phyloP scores from a whole-genome alignment of 2,888 invertebrate species.

The Julus scanicus region DNA sequence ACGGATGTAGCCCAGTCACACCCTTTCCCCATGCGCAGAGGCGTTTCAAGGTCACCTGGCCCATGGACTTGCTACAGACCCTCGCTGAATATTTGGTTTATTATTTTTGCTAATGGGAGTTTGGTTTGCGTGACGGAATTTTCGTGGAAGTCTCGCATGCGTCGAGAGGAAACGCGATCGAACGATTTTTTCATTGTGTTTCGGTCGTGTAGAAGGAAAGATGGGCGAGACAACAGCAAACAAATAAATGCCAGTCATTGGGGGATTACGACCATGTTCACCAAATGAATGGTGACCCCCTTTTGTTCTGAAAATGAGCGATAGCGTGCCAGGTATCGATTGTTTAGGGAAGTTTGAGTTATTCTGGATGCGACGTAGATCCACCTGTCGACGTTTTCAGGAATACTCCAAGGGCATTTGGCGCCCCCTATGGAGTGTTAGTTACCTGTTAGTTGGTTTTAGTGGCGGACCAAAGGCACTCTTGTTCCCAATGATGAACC shows the following conservation, averaged over 20 bases:
- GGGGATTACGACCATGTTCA: neutral
- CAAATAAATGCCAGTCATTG: conserved; percentile 21
- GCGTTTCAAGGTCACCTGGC: neutral
- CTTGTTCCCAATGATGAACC: too few relatives aligned
- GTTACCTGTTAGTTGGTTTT: neutral
- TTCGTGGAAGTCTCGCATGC: neutral
- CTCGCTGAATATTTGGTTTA: neutral
- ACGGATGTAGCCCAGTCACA: neutral
- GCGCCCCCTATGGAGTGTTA: neutral
- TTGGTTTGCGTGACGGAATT: neutral
- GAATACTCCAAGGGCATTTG: neutral
- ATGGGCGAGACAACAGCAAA: neutral
- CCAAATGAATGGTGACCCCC: neutral
- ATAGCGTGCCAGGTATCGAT: neutral
- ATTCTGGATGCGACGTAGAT: neutral
- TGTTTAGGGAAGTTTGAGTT: neutral
- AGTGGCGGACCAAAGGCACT: too few relatives aligned
- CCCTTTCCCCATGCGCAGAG: neutral
- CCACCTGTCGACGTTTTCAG: neutral
- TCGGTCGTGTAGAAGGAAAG: neutral
- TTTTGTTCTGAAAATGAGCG: neutral
- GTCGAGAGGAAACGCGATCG: neutral
- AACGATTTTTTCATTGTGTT: neutral
- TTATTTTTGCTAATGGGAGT: neutral
- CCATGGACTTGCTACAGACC: neutral